phyloP scores from a whole-genome alignment of 2,797 vertebrate species.

The Hephaestus fuliginosus region DNA sequence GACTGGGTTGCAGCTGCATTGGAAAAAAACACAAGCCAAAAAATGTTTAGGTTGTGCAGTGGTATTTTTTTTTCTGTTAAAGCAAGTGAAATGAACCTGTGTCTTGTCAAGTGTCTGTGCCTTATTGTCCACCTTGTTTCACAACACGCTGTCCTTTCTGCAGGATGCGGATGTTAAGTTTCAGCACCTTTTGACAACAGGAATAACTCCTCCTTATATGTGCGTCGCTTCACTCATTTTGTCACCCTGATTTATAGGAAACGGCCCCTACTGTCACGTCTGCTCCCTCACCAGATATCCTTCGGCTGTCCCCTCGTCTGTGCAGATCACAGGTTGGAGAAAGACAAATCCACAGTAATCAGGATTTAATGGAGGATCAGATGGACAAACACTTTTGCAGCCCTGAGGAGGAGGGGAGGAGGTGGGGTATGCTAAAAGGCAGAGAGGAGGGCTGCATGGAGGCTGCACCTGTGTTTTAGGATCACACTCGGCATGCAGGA shows the following conservation, averaged over 20 bases:
- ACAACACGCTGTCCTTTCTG: neutral
- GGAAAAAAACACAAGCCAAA: slow-evolving; percentile 18
- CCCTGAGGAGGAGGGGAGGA: slow-evolving; percentile 21
- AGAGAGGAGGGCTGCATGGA: slow-evolving; percentile 35
- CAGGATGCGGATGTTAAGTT: neutral
- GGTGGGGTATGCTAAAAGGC: slow-evolving; percentile 44
- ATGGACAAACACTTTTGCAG: slow-evolving; percentile 73
- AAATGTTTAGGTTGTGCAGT: neutral
- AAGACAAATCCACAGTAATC: slow-evolving; percentile 79
- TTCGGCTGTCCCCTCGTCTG: slow-evolving; percentile 26
- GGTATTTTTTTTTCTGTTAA: neutral
- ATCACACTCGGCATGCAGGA: slow-evolving; percentile 78
- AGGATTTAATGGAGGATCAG: slow-evolving; percentile 78
- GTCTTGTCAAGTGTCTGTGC: neutral
- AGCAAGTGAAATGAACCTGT: slow-evolving; percentile 13
- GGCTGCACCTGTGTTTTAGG: slow-evolving; percentile 83
- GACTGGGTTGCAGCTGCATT: slow-evolving; percentile 25
- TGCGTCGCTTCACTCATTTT: slow-evolving; percentile 2
- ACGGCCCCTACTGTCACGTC: slow-evolving; percentile 22
- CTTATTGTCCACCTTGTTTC: neutral
- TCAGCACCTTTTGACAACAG: neutral
- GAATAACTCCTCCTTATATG: neutral
- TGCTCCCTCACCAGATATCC: slow-evolving; percentile 18
- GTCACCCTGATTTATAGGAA: slow-evolving; percentile 10
- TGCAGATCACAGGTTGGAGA: slow-evolving; percentile 62